Base-by-base conservation (phyloP, 2,888 invertebrate species). In the Corbicula japonica region DNA sequence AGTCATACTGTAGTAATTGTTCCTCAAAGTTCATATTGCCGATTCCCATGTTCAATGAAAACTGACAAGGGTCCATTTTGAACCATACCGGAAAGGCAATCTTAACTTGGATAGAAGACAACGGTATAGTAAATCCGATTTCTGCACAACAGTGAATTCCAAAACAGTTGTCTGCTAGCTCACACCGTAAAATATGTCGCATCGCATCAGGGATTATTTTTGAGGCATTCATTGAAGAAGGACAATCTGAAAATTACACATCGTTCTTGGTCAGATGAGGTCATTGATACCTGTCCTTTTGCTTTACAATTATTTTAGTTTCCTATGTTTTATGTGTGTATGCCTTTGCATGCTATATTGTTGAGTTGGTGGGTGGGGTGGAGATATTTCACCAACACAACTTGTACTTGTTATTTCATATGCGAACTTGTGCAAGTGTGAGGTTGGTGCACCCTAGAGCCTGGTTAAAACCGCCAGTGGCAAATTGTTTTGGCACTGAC, bases 131-230 rank as follows among this genome's bases (percentile, higher is more conserved):
- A 38, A 85, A 85, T 10, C 69, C 34, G 46, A 84, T 58, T 10
- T 76, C 65, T 1, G 68, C 71, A 72, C 86, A 86, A 48, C 86
- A 86, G 26, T 70, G 48, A 3, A 86, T 28, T 30, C 86, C 85
- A 50, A 86, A 82, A 75, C 86, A 86, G 52, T 81, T 81, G 15
- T 85, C 76, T 12, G 83, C 63, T 41, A 84, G 61, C 18, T 62
- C 70, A 50, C 86, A 86, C 1, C 41, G 65, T 4, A 84, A 56
- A 5, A 76, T 56, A 28, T 81, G 50, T 52, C 65, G 65, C 38
- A 85, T 56, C 12, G 28, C 48, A 12, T 60, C 66, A 12, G 82
- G 84, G 18, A 83, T 76, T n/a, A 80, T 48, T 12, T 58, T 62
- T 5, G 56, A 38, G 12, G 60, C 38, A 69, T 72, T 65, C 76